Evolutionary conservation across 2,888 invertebrate species (phyloP).

Genomic region (Meganola albula): DNA sequence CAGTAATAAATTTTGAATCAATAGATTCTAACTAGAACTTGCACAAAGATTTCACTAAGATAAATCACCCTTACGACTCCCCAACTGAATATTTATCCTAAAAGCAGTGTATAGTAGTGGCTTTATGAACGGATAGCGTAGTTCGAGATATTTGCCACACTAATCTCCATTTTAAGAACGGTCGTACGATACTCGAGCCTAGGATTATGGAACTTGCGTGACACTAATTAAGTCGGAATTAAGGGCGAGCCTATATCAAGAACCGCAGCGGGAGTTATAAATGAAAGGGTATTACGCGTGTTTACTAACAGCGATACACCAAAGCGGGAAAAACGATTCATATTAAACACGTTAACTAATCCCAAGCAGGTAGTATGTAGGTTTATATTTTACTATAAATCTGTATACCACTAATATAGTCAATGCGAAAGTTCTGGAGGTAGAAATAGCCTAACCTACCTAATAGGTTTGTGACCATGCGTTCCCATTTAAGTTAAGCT

Average conservation of each 20-base stretch:
- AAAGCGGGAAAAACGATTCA: slow-evolving; percentile 33
- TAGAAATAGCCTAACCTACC: too few species aligned
- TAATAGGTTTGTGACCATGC: too few species aligned
- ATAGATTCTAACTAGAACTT: slow-evolving; percentile 5
- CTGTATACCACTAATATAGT: too few species aligned
- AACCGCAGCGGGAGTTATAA: slow-evolving; percentile 72
- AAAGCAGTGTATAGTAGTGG: slow-evolving; percentile 39
- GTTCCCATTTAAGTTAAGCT: too few species aligned
- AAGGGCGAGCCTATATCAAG: slow-evolving; percentile 74
- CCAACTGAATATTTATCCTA: slow-evolving; percentile 26
- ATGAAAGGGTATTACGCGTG: slow-evolving; percentile 72
- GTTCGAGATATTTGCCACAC: slow-evolving; percentile 72
- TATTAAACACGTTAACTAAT: too few species aligned
- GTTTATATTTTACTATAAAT: too few species aligned
- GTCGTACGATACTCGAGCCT: slow-evolving; percentile 71
- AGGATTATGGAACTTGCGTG: slow-evolving; percentile 77
- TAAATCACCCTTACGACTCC: slow-evolving; percentile 23
- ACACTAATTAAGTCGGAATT: slow-evolving; percentile 77
- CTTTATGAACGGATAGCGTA: slow-evolving; percentile 65
- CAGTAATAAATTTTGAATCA: neutral
- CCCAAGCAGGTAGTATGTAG: too few species aligned
- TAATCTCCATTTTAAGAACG: slow-evolving; percentile 78
- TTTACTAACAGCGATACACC: slow-evolving; percentile 52
- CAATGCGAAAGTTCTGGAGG: too few species aligned
- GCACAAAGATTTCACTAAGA: slow-evolving; percentile 16